These are phyloP conservation scores for Drosophila atroscutellata DNA, from an alignment of 2,888 invertebrate genomes.

Conservation along the genomic window DNA sequence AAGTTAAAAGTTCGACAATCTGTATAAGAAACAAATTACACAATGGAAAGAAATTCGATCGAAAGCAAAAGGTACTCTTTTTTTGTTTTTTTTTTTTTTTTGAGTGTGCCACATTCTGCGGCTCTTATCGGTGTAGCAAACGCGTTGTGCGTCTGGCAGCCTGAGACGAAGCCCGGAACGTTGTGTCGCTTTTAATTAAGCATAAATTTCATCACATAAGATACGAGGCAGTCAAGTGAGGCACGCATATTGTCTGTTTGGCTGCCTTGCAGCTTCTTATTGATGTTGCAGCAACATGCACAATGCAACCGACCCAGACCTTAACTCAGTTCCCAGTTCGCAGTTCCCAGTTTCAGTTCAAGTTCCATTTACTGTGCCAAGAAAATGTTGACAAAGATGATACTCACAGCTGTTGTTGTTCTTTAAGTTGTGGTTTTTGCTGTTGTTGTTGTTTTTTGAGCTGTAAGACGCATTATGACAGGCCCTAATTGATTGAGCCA, in stretches of 20 bases:
- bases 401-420: slow-evolving; percentile 29
- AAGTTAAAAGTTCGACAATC: not conserved
- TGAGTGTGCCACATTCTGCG: slow-evolving; percentile 1
- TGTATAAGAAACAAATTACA: not conserved
- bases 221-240: slow-evolving; percentile 70
- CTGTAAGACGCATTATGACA: slow-evolving; percentile 62
- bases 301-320: slow-evolving; percentile 9
- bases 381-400: slow-evolving; percentile 29
- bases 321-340: not conserved
- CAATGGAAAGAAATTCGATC: not conserved
- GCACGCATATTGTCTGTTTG: slow-evolving; percentile 65
- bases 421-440: slow-evolving; percentile 8
- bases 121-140: slow-evolving; percentile 48
- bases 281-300: slow-evolving; percentile 77
- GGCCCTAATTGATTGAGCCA: slow-evolving; percentile 75
- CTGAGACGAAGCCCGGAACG: slow-evolving; percentile 18
- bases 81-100: not conserved
- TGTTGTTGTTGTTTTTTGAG: slow-evolving; percentile 3
- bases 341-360: slow-evolving; percentile 5
- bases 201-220: slow-evolving; percentile 83
- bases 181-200: slow-evolving; percentile 83
- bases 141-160: slow-evolving; percentile 20
- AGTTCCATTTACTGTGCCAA: not conserved
- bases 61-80: not conserved
- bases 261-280: slow-evolving; percentile 64